Percentiles rank a stretch among this genome's conserved stretches.
These are phyloP conservation scores for Daboia siamensis DNA, from an alignment of 2,113 vertebrate genomes.

Conservation along the genomic window DNA sequence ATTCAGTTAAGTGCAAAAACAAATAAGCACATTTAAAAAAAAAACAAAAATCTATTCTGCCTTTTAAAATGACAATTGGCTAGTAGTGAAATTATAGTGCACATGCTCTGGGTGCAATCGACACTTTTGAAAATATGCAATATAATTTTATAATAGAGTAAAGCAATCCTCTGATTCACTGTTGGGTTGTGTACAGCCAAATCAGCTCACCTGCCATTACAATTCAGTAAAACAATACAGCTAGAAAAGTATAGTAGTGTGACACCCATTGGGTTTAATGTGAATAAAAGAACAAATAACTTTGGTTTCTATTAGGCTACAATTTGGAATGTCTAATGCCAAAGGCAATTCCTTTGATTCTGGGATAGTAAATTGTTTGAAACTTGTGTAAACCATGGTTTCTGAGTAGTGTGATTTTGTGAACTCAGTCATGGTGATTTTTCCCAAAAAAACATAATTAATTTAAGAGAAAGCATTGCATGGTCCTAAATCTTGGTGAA, in stretches of 20 bases:
- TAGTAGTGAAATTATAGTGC: background rate
- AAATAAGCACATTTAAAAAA: background rate
- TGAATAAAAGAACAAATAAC: background rate
- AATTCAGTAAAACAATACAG: background rate
- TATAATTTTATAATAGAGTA: background rate
- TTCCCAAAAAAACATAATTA: background rate
- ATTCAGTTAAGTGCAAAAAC: conserved; percentile 50
- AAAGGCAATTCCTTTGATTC: background rate
- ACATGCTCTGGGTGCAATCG: background rate
- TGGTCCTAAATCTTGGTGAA: background rate
- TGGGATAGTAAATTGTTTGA: background rate
- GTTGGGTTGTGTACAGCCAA: background rate
- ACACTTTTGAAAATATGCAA: background rate
- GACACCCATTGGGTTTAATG: background rate
- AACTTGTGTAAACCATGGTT: background rate
- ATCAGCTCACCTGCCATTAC: background rate
- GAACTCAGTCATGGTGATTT: background rate
- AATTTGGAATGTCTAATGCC: background rate
- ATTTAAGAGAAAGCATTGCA: background rate
- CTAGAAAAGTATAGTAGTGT: background rate
- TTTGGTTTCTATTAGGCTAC: background rate
- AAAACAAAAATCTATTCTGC: background rate
- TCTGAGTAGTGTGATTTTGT: background rate
- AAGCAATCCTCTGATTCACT: background rate
- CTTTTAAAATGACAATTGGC: background rate